Conservation (phyloP, 2,888 invertebrate species). For the Kryphioiulus occultus region DNA sequence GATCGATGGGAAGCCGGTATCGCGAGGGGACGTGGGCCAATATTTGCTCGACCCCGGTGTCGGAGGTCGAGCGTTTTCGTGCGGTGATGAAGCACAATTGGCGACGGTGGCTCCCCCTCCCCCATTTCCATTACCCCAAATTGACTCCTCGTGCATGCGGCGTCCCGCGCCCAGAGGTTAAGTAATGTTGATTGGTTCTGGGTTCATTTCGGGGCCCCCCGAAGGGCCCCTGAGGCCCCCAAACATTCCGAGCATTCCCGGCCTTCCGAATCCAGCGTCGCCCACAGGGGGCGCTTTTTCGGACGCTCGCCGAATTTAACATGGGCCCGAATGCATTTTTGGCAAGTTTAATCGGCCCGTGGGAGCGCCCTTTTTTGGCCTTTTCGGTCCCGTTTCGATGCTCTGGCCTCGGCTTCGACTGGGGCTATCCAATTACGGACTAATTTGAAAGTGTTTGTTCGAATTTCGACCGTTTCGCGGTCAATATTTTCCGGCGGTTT, state of each 20-base stretch:
- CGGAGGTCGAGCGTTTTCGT: background rate
- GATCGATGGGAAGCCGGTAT: background rate
- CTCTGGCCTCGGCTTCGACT: too few relatives aligned
- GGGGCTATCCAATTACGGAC: too few relatives aligned
- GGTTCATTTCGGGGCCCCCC: background rate
- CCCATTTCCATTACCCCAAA: background rate
- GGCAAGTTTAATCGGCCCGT: too few relatives aligned
- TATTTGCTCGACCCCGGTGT: background rate
- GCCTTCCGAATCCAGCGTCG: background rate
- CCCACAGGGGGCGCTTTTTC: background rate
- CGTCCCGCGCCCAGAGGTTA: background rate
- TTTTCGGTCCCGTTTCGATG: too few relatives aligned
- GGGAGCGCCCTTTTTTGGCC: too few relatives aligned
- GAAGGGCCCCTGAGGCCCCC: background rate
- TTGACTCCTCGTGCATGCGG: background rate
- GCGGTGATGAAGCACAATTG: background rate
- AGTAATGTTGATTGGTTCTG: background rate
- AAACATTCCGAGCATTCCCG: background rate
- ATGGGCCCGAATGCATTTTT: background rate
- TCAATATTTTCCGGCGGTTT: too few relatives aligned
- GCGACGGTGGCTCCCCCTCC: background rate
- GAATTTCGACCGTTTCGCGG: too few relatives aligned
- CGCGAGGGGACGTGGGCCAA: background rate
- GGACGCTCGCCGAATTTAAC: background rate
- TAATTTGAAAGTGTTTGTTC: too few relatives aligned